phyloP scores from a whole-genome alignment of 2,797 vertebrate genomes.

The Tragopan temminckii region DNA sequence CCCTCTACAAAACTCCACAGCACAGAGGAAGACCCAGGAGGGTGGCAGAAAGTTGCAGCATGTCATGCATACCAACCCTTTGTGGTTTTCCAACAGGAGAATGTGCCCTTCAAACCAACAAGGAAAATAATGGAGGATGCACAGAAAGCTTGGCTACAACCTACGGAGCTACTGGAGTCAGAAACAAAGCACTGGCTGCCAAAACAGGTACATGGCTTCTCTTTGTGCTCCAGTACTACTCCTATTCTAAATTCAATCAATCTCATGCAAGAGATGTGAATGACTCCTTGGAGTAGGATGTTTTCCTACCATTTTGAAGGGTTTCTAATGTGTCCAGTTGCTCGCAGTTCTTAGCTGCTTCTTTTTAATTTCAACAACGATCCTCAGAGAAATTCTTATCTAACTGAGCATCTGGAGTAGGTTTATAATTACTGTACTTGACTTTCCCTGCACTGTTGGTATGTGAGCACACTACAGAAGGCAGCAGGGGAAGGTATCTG shows the following conservation, averaged over 20 bases:
- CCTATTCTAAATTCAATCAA: not conserved
- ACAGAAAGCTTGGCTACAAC: not conserved
- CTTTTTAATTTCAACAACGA: not conserved
- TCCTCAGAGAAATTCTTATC: not conserved
- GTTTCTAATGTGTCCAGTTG: not conserved
- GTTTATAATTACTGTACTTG: not conserved
- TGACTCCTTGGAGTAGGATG: not conserved
- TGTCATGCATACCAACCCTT: not conserved
- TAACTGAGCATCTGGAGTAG: not conserved
- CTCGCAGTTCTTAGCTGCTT: not conserved
- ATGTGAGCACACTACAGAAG: not conserved
- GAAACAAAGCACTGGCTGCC: not conserved
- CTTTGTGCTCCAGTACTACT: not conserved
- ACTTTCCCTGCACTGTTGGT: not conserved
- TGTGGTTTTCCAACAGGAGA: not conserved
- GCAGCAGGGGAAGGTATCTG: not conserved
- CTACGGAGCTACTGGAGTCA: not conserved
- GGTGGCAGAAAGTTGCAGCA: not conserved
- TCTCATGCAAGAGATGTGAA: not conserved
- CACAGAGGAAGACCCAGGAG: not conserved
- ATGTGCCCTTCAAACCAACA: not conserved
- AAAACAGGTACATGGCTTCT: not conserved
- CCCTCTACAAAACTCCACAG: not conserved
- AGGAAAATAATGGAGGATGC: accelerated
- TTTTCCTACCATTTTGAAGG: not conserved